Base-by-base conservation (phyloP, 2,797 vertebrate genomes). In the Squalus acanthias region DNA sequence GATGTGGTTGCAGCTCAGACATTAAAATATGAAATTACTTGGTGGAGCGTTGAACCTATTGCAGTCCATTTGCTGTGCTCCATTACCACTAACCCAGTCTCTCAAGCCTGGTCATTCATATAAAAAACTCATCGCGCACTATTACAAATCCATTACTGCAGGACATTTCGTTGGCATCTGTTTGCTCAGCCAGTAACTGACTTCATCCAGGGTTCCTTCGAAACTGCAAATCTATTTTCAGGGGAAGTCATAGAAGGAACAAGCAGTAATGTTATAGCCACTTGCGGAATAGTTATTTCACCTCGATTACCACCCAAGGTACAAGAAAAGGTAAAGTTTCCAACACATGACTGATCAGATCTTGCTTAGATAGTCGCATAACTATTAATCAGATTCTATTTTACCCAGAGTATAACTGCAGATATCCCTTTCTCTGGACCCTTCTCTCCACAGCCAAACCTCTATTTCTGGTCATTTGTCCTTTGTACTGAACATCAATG, bases 11-110 rank as follows among this genome's bases (percentile, higher is more conserved):
- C 20, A 46, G 91, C 22, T 93, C 63, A 39, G 7, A 46, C 20
- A 93, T 46, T 93, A 93, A 93, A 93, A n/a, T 69, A 93, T 46
- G 91, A 93, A 93, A 93, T 93, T 93, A 69, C 91, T 93, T 63
- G 22, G 12, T 22, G 91, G 7, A 93, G 69, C 65, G 67, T 10
- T 93, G 63, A 93, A 69, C 20, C n/a, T 46, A 69, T 93, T 46
- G 65, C 65, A 93, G 91, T 67, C 63, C 65, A 93, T 93, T 93
- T 93, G 91, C 91, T 1, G 17, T 67, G 91, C 65, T n/a, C 91
- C n/a, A 93, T 93, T 93, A 93, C n/a, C 91, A 46, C n/a, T 91
- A 91, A 91, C 88, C 88, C 33, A 63, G 26, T 63, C 60, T 91
- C 88, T 63, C 91, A 93, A 69, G 65, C 91, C n/a, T 93, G 63